Evolutionary conservation across 2,888 invertebrate species (phyloP).

Genomic region (Diplolepis rosae): DNA sequence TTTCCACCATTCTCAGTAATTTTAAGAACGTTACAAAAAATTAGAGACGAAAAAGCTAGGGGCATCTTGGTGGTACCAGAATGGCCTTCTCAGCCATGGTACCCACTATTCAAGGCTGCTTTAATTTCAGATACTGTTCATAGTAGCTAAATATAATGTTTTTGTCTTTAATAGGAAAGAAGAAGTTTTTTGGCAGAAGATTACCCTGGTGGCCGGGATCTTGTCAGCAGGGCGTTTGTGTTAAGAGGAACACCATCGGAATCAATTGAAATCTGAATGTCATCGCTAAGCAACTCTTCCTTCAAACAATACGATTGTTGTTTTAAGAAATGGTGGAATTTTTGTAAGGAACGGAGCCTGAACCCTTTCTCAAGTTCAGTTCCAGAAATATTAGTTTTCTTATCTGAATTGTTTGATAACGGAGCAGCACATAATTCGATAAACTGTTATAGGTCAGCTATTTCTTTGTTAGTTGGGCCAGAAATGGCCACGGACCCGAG

Average conservation of each 20-base stretch:
- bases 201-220: too few species aligned
- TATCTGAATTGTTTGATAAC: constrained; percentile 33
- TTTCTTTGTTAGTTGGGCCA: constrained; percentile 38
- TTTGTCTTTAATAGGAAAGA: too few species aligned
- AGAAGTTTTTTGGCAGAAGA: too few species aligned
- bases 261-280: constrained; percentile 23
- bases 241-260: too few species aligned
- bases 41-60: neutral
- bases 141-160: too few species aligned
- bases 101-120: constrained; percentile 27
- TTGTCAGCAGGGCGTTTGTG: too few species aligned
- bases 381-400: constrained; percentile 29
- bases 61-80: neutral
- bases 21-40: neutral
- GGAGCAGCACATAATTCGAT: constrained; percentile 34
- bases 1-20: too few species aligned
- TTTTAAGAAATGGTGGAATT: constrained; percentile 35
- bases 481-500: constrained; percentile 34
- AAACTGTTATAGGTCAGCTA: constrained; percentile 36
- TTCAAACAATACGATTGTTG: constrained; percentile 35
- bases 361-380: constrained; percentile 25
- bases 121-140: constrained; percentile 21
- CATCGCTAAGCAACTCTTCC: constrained; percentile 32
- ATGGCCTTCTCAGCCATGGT: neutral
- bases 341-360: constrained; percentile 14